Evolutionary conservation across 2,888 invertebrate species (phyloP).

Genomic region (Platynereis dumerilii): DNA sequence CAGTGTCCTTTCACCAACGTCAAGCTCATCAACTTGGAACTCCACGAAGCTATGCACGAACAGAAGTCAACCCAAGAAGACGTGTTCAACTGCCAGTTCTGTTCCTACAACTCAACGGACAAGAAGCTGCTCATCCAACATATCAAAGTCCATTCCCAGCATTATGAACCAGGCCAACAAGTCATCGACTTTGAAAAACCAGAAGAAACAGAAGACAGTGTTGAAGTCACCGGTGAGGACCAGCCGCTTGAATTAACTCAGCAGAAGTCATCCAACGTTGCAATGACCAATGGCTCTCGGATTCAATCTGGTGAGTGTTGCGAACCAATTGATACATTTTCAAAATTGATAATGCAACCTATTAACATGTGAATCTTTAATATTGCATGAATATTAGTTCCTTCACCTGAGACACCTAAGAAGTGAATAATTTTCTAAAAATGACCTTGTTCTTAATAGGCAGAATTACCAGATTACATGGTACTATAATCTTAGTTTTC

Average conservation of each 20-base stretch:
- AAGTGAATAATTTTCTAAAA: too few relatives aligned
- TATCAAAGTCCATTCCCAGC: constrained; percentile 71
- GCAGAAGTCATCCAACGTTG: constrained; percentile 19
- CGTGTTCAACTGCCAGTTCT: constrained; percentile 74
- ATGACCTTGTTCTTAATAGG: too few relatives aligned
- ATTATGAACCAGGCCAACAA: constrained; percentile 41
- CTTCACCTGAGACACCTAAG: too few relatives aligned
- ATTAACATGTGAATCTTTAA: too few relatives aligned
- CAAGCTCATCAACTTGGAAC: constrained; percentile 79
- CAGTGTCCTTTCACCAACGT: constrained; percentile 84
- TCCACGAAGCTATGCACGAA: constrained; percentile 82
- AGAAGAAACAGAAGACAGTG: constrained; percentile 35
- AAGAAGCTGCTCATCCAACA: constrained; percentile 72
- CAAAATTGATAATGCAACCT: too few relatives aligned
- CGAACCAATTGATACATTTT: too few relatives aligned
- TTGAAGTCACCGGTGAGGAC: constrained; percentile 38
- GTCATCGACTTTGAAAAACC: constrained; percentile 51
- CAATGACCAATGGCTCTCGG: too few relatives aligned
- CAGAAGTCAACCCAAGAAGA: constrained; percentile 55
- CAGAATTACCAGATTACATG: too few relatives aligned
- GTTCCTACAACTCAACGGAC: constrained; percentile 80
- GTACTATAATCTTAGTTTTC: too few relatives aligned
- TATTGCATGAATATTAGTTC: too few relatives aligned
- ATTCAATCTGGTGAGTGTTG: too few relatives aligned
- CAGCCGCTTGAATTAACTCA: constrained; percentile 38